phyloP scores from a whole-genome alignment of 2,113 vertebrate genomes.

The cat (Felis catus) region F.catus_Fca126_mat1.0 CM031413.1:149787501-149788000 shows the following conservation, averaged over 20 bases:
- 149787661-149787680: accelerated
- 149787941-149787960: constrained; percentile 62
- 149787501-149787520: not conserved
- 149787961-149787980: not conserved
- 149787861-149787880: constrained; percentile 72
- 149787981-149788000: not conserved
- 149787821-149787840: not conserved
- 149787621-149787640: not conserved
- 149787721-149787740: not conserved
- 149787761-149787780: not conserved
- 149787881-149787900: constrained; percentile 16
- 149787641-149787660: not conserved
- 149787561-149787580: not conserved
- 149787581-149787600: not conserved
- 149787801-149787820: not conserved
- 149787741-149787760: not conserved
- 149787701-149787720: not conserved
- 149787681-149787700: not conserved
- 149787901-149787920: constrained; percentile 68
- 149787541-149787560: not conserved
- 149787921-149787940: constrained; percentile 70
- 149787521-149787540: not conserved
- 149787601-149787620: not conserved
- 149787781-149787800: not conserved
- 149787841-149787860: constrained; percentile 51